Evolutionary conservation across 64 coral and sea anemone genomes (phyloP).

Genomic region (Pachyseris speciosa): DNA sequence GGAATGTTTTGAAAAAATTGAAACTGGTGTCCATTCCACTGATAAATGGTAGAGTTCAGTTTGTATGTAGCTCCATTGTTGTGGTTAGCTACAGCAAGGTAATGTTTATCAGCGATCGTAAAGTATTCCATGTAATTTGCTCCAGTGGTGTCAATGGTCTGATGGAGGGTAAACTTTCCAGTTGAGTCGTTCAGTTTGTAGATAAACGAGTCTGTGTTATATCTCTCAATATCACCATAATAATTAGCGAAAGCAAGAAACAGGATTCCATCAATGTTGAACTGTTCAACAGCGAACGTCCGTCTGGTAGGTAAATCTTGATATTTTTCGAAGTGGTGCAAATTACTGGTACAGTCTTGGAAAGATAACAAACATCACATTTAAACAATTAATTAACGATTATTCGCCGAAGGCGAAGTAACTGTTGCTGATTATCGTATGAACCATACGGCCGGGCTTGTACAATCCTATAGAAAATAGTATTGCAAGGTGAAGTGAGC

Average conservation of each 20-base stretch:
- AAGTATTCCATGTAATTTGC: neutral
- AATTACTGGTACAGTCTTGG: too few species aligned
- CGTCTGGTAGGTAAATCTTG: neutral
- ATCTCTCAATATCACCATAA: neutral
- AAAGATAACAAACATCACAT: too few species aligned
- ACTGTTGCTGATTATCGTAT: too few species aligned
- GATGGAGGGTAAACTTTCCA: neutral
- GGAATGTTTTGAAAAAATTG: conserved; percentile 21
- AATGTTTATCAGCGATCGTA: neutral
- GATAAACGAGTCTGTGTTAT: neutral
- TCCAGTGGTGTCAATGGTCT: neutral
- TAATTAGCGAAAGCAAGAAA: neutral
- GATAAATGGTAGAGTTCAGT: neutral
- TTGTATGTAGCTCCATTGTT: neutral
- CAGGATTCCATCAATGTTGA: neutral
- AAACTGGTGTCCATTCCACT: neutral
- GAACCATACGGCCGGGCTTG: too few species aligned
- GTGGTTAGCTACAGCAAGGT: neutral
- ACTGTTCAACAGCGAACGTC: neutral
- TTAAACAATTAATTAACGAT: too few species aligned
- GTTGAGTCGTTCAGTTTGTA: neutral
- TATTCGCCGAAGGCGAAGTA: too few species aligned
- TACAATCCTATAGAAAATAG: too few species aligned
- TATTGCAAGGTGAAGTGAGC: too few species aligned
- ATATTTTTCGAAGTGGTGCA: too few species aligned